Evolutionary conservation across 2,888 invertebrate genomes (phyloP), one percentile per base, ranked within the genome.

Genomic region (Agrochola lota): DNA sequence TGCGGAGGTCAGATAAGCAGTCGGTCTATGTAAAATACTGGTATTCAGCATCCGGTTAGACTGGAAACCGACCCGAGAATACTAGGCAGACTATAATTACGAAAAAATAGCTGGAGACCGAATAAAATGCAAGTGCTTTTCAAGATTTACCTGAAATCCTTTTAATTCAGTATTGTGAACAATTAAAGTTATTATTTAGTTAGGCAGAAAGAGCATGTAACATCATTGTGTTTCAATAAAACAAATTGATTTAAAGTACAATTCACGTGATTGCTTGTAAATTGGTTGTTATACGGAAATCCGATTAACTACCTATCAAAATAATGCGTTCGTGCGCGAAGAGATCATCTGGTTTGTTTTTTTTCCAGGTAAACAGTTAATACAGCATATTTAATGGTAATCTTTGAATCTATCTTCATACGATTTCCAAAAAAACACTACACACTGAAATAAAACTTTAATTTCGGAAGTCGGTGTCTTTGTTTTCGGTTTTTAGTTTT

Each of bases 211-310:
- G 43, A 59, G 49, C 66, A 30, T 67, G 1, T 20, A 23, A 43
- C 62, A 71, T 60, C 15, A 55, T 57, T 62, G 59, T 49, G 35
- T 26, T 74, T 46, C 20, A 59, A 59, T 59, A 68, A 68, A 74
- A 71, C 67, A 69, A 5, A 20, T 81, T 71, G 15, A 72, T 35
- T 74, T 49, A 49, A 35, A 49, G 2, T 17, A 23, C 49, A 52
- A 9, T 60, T 72, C 26, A 26, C 35, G 49, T 49, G 17, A 26
- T 60, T 72, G 52, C 59, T 60, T 60, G 46, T 30, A 64, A 57
- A 64, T 59, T 35, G n/a, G 2, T 52, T 17, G 55, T 74, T 69
- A 49, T 60, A 52, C 3, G 17, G 30, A 7, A 55, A n/a, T n/a
- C 6, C 6, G 9, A 35, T n/a, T 52, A 23, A n/a, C 5, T 23